Evolutionary conservation across 2,888 invertebrate species (phyloP).

Genomic region (Neocrepidodera transversa): DNA sequence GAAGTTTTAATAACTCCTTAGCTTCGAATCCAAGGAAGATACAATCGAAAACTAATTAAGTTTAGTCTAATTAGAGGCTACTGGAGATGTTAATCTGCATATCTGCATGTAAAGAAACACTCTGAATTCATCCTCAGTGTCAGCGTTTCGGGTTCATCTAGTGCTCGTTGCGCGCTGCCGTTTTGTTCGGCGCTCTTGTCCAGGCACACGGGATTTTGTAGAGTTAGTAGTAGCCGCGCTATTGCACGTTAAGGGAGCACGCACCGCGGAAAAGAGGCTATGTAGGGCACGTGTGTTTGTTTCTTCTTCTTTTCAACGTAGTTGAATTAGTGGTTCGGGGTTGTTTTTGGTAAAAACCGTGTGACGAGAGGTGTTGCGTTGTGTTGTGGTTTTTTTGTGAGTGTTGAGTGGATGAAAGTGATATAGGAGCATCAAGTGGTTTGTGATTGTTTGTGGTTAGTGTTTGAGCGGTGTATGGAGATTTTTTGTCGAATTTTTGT

Average conservation of each 20-base stretch:
- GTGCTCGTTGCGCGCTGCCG: conserved; percentile 26
- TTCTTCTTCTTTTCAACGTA: conserved; percentile 8
- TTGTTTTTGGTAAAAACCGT: background rate
- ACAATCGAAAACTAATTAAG: conserved; percentile 46
- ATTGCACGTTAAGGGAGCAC: conserved; percentile 27
- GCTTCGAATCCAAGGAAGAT: conserved; percentile 19
- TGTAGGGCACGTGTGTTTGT: conserved; percentile 32
- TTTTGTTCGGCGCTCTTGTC: conserved; percentile 38
- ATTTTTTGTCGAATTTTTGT: conserved; percentile 1
- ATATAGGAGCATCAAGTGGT: conserved; percentile 20
- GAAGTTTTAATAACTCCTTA: background rate
- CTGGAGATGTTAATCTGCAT: conserved; percentile 46
- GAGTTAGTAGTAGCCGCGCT: conserved; percentile 51
- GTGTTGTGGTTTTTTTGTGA: conserved; percentile 8
- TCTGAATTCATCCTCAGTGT: conserved; percentile 42
- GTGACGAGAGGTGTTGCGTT: background rate
- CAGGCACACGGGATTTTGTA: conserved; percentile 39
- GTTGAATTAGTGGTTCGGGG: background rate
- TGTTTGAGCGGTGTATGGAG: background rate
- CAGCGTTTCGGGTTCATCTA: conserved; percentile 15
- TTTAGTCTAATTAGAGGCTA: conserved; percentile 44
- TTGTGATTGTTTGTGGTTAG: conserved; percentile 4
- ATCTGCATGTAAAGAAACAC: conserved; percentile 47
- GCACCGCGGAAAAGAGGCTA: conserved; percentile 22
- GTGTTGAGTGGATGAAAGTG: background rate